phyloP scores from a whole-genome alignment of 1,140 invertebrate genomes.

The Drosophila nasuta region DNA sequence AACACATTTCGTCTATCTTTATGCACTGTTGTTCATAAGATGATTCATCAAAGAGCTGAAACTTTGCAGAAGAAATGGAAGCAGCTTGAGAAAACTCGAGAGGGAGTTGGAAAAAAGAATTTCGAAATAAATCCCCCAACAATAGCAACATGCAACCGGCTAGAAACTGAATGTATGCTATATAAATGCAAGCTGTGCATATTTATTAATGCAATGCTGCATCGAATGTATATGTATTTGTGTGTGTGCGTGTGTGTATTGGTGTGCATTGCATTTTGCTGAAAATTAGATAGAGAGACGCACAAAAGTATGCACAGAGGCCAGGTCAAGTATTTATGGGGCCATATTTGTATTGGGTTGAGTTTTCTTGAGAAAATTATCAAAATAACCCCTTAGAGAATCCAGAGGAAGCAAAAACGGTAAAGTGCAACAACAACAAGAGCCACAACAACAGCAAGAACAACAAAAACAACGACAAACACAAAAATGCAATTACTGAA shows the following conservation, averaged over 20 bases:
- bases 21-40: slow-evolving; percentile 22
- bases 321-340: slow-evolving; percentile 67
- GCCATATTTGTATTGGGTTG: slow-evolving; percentile 51
- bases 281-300: slow-evolving; percentile 61
- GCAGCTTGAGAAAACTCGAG: slow-evolving; percentile 24
- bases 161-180: slow-evolving; percentile 40
- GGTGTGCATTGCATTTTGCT: slow-evolving; percentile 15
- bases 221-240: slow-evolving; percentile 16
- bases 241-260: slow-evolving; percentile 3
- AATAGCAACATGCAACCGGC: slow-evolving; percentile 23
- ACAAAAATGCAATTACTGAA: slow-evolving; percentile 82
- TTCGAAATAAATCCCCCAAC: slow-evolving; percentile 32
- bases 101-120: slow-evolving; percentile 38
- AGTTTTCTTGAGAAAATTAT: slow-evolving; percentile 79
- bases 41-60: slow-evolving; percentile 28
- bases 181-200: slow-evolving; percentile 64
- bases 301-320: slow-evolving; percentile 19
- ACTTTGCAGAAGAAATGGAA: slow-evolving; percentile 23
- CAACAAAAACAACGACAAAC: slow-evolving; percentile 72
- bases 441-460: background rate
- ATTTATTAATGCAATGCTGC: slow-evolving; percentile 69
- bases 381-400: slow-evolving; percentile 73
- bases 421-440: slow-evolving; percentile 58
- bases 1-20: too few species aligned
- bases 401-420: slow-evolving; percentile 60